A percentile compares a stretch with the other conserved stretches of the same genome.
These are phyloP conservation scores for Crypturellus undulatus DNA, from an alignment of 2,113 vertebrate genomes.

Conservation along the genomic window DNA sequence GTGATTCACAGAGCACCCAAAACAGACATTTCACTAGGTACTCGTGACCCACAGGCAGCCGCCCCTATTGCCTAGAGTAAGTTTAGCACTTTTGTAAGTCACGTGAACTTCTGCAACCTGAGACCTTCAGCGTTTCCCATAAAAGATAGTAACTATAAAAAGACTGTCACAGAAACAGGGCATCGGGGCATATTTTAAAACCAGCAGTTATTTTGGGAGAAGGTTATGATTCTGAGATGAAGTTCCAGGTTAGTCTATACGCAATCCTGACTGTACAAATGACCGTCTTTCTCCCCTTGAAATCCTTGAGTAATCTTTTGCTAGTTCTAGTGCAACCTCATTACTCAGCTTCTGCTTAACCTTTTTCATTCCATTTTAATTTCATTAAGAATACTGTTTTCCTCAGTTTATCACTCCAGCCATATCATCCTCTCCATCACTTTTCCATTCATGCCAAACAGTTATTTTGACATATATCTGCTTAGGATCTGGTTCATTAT, in stretches of 20 bases:
- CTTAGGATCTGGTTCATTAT: not conserved
- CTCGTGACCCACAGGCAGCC: not conserved
- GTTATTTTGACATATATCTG: not conserved
- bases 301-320: not conserved
- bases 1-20: not conserved
- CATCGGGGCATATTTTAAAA: rapidly evolving
- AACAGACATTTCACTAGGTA: not conserved
- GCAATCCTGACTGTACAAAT: not conserved
- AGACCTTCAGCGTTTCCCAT: not conserved
- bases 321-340: not conserved
- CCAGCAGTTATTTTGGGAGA: not conserved
- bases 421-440: not conserved
- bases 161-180: not conserved
- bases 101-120: not conserved
- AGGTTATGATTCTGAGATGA: not conserved
- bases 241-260: not conserved
- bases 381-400: not conserved
- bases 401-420: not conserved
- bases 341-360: not conserved
- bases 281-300: not conserved
- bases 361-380: not conserved
- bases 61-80: not conserved
- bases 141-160: not conserved
- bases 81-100: not conserved
- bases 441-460: not conserved